phyloP scores from a whole-genome alignment of 2,888 invertebrate genomes.

The Polyploca ridens region DNA sequence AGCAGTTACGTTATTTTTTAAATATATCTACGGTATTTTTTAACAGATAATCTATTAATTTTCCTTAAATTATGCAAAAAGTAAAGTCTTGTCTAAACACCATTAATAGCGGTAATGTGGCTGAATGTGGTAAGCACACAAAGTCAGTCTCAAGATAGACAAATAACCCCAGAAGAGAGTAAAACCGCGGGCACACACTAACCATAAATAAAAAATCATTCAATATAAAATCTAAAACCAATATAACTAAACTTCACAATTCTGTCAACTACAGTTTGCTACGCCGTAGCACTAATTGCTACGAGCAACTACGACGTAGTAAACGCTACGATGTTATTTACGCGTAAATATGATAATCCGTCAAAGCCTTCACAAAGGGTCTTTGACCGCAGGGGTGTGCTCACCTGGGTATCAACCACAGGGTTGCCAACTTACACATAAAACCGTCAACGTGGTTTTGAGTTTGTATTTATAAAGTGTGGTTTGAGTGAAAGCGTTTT shows the following conservation, averaged over 20 bases:
- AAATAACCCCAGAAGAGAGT: background rate
- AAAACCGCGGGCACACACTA: background rate
- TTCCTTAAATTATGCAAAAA: too few species aligned
- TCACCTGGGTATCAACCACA: conserved; percentile 12
- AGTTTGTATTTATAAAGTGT: background rate
- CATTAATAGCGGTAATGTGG: too few species aligned
- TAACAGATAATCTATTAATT: too few species aligned
- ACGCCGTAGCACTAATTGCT: conserved; percentile 11
- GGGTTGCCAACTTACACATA: conserved; percentile 16
- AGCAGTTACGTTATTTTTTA: too few species aligned
- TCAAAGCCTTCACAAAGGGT: conserved; percentile 13
- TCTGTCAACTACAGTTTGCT: background rate
- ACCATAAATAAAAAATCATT: conserved; percentile 4
- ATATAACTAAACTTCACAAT: background rate
- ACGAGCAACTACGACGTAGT: conserved; percentile 11
- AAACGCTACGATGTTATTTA: conserved; percentile 6
- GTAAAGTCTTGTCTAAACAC: too few species aligned
- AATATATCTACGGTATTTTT: too few species aligned
- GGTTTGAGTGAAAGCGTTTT: conserved; percentile 11
- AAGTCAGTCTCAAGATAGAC: too few species aligned
- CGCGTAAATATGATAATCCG: conserved; percentile 11
- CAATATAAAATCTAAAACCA: background rate
- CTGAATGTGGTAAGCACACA: too few species aligned
- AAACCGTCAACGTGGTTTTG: conserved; percentile 8
- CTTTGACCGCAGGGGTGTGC: conserved; percentile 10